Percentiles rank a stretch among this genome's conserved stretches.
These are phyloP conservation scores for Passer montanus DNA, from an alignment of 2,113 vertebrate genomes.

Conservation along the genomic window DNA sequence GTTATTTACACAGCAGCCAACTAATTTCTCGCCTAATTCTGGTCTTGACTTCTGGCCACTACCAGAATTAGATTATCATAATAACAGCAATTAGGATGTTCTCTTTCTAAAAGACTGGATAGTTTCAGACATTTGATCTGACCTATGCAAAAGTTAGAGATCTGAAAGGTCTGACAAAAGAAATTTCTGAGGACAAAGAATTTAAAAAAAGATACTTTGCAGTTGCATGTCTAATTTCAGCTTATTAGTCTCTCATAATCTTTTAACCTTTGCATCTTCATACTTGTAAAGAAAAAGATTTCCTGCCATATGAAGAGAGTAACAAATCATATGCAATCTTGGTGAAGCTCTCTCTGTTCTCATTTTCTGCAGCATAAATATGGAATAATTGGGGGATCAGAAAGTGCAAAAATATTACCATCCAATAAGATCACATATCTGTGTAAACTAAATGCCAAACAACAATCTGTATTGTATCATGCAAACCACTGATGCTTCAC, in stretches of 20 bases:
- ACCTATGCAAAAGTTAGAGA: not conserved
- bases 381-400: not conserved
- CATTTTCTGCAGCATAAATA: not conserved
- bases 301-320: not conserved
- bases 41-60: not conserved
- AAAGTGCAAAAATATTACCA: not conserved
- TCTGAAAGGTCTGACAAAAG: not conserved
- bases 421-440: not conserved
- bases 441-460: not conserved
- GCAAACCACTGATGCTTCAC: not conserved
- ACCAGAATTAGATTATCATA: conserved; percentile 21
- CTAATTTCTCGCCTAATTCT: not conserved
- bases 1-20: not conserved
- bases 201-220: not conserved
- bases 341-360: not conserved
- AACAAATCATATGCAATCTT: not conserved
- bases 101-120: not conserved
- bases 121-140: not conserved
- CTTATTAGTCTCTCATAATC: not conserved
- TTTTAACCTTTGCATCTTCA: not conserved
- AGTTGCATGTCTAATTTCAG: not conserved
- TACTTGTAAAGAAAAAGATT: not conserved
- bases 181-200: not conserved
- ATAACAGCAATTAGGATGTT: conserved; percentile 14
- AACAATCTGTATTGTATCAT: not conserved